Conservation (phyloP, 1,140 invertebrate genomes). For the Drosophila nasuta region DNA sequence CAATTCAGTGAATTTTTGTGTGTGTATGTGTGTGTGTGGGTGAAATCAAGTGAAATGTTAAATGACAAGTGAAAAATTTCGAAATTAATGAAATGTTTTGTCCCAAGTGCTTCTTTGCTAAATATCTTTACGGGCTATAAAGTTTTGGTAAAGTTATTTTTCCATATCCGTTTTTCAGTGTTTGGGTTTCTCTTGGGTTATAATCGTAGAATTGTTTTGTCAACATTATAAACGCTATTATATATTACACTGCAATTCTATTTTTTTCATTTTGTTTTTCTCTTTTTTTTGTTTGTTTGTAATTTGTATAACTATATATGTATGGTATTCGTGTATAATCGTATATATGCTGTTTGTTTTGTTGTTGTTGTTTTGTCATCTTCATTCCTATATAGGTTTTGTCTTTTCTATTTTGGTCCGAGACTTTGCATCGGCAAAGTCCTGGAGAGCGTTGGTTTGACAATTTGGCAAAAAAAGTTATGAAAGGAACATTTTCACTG, state of each 20-base stretch:
- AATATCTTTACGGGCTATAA: slow-evolving; percentile 11
- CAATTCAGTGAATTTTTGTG: slow-evolving; percentile 5
- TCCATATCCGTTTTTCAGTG: slow-evolving; percentile 16
- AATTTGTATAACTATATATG: slow-evolving; percentile 54
- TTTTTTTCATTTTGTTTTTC: neutral
- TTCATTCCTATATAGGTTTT: slow-evolving; percentile 48
- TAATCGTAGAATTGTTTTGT: slow-evolving; percentile 40
- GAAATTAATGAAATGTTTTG: slow-evolving; percentile 12
- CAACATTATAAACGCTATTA: slow-evolving; percentile 64
- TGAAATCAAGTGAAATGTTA: slow-evolving; percentile 34
- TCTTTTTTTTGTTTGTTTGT: slow-evolving; percentile 28
- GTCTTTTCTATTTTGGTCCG: slow-evolving; percentile 67
- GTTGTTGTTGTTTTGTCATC: slow-evolving; percentile 23
- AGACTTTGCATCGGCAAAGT: slow-evolving; percentile 66
- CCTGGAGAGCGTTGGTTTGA: slow-evolving; percentile 82
- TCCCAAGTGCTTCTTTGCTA: slow-evolving; percentile 9
- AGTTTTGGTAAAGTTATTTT: slow-evolving; percentile 53
- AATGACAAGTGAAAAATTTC: slow-evolving; percentile 15
- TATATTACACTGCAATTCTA: slow-evolving; percentile 52
- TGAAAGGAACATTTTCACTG: slow-evolving; percentile 81
- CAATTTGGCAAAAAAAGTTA: slow-evolving; percentile 83
- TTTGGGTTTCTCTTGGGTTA: slow-evolving; percentile 29
- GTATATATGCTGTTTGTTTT: slow-evolving; percentile 38
- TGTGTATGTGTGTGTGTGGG: slow-evolving; percentile 11
- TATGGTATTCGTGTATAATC: slow-evolving; percentile 49